Evolutionary conservation across 1,140 invertebrate species (phyloP), one percentile per base, ranked within the genome.

Genomic region (Littorina saxatilis): DNA sequence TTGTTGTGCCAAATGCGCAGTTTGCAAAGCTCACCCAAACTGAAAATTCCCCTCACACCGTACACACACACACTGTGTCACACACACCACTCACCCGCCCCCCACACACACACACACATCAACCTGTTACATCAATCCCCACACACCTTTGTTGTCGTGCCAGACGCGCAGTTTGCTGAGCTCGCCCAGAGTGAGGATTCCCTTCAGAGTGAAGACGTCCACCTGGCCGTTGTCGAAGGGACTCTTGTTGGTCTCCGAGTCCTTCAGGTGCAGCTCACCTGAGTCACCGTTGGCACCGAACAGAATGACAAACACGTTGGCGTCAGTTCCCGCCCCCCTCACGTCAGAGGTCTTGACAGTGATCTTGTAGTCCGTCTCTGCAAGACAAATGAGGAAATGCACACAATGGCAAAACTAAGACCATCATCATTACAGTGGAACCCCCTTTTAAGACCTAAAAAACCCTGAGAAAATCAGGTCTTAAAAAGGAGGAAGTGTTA

Each of bases 261-360:
- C 88, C 76, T 91, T 90, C 52, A 92, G 85, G 80, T 91, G 88
- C 11, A 93, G 74, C 35, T 91, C 88, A 15, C 91, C 91, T 17
- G 91, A 89, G 79, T 93, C 91, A n/a, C 92, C 92, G 80, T 91
- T 89, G 29, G 88, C 87, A 2, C 92, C 92, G 87, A 92, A 92
- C 72, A 93, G 55, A 63, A 87, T 87, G 7, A 92, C 80, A 81
- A 83, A 92, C 7, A 93, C 92, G 83, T 91, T 91, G 43, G 91
- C 91, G 82, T 91, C 88, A 13, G 91, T 92, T 0, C 91, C 91
- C 27, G 91, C 91, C 9, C 89, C 90, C 68, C 83, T 83, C 0
- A 91, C 84, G 81, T 92, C 88, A 15, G 91, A 92, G 4, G 92
- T 93, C 84, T 92, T 91, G 32, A 92, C 91, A 39, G 55, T 88